phyloP scores from a whole-genome alignment of 35 echinoderm and acorn worm genomes.

The Eucidaris tribuloides region DNA sequence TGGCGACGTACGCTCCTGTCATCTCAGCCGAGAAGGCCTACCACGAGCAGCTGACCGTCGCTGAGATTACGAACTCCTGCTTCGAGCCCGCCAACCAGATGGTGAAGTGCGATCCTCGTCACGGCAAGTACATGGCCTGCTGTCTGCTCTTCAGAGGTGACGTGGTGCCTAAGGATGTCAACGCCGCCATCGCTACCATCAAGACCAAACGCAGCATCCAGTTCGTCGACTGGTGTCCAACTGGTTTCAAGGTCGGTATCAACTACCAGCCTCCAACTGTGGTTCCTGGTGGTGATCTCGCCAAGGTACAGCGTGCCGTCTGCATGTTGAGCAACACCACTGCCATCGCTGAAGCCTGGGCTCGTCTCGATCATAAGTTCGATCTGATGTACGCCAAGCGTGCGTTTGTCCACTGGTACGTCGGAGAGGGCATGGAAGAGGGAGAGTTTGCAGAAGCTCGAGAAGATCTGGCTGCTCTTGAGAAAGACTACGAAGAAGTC shows the following conservation, averaged over 20 bases:
- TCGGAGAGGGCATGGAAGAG: slow-evolving; percentile 74
- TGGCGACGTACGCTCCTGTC: slow-evolving; percentile 80
- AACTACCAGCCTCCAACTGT: slow-evolving; percentile 71
- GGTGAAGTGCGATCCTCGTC: slow-evolving; percentile 79
- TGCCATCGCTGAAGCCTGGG: slow-evolving; percentile 62
- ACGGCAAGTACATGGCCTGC: slow-evolving; percentile 86
- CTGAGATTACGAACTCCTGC: slow-evolving; percentile 67
- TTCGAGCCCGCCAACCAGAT: slow-evolving; percentile 65
- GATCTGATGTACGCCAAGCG: slow-evolving; percentile 79
- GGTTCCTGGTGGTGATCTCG: slow-evolving; percentile 66
- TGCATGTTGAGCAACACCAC: slow-evolving; percentile 81
- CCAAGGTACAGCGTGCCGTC: slow-evolving; percentile 68
- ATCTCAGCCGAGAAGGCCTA: slow-evolving; percentile 88
- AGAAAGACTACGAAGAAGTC: too few relatives aligned
- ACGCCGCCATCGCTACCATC: slow-evolving; percentile 74
- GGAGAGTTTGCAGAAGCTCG: too few relatives aligned
- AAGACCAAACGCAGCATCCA: slow-evolving; percentile 71
- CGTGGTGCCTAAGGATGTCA: slow-evolving; percentile 86
- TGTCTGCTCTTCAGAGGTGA: slow-evolving; percentile 81
- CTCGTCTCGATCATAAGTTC: slow-evolving; percentile 68
- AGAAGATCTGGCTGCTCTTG: too few relatives aligned
- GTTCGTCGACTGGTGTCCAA: slow-evolving; percentile 73
- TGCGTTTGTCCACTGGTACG: slow-evolving; percentile 75
- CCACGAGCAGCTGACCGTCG: slow-evolving; percentile 78
- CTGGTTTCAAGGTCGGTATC: slow-evolving; percentile 74